These are phyloP conservation scores for Grus americana DNA, from an alignment of 2,113 vertebrate genomes.

Conservation along the genomic window DNA sequence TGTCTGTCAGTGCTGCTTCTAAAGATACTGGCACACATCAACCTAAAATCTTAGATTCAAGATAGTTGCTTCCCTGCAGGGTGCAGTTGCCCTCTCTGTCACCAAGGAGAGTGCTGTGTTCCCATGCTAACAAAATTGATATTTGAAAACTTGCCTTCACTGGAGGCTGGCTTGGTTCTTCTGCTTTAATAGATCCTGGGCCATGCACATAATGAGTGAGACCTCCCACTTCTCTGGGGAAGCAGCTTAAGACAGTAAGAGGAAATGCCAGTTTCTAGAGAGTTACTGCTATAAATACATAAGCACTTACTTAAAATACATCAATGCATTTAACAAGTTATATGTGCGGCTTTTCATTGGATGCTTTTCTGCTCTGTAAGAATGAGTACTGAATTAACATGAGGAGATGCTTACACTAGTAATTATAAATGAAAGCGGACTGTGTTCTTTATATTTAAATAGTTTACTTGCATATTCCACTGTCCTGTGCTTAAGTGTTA, in stretches of 20 bases:
- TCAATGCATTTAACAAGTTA: background rate
- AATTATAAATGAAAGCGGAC: background rate
- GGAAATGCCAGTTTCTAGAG: background rate
- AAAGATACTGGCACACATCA: conserved; percentile 53
- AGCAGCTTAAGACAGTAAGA: background rate
- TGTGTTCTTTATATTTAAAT: background rate
- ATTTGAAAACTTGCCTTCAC: background rate
- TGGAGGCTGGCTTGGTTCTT: background rate
- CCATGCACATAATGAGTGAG: background rate
- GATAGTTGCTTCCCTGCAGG: conserved; percentile 55
- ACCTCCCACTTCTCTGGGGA: background rate
- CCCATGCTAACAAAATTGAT: background rate
- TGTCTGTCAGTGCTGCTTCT: conserved; percentile 47
- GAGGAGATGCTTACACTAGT: background rate
- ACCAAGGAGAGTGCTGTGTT: conserved; percentile 49
- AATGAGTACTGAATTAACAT: background rate
- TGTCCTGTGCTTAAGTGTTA: background rate
- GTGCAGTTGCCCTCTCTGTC: conserved; percentile 43
- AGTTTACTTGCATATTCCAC: background rate
- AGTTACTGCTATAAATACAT: background rate
- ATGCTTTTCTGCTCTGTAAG: background rate
- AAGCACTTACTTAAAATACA: background rate
- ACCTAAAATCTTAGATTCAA: conserved; percentile 38
- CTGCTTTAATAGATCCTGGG: background rate
- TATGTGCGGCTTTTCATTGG: background rate